Conservation (phyloP, 2,797 vertebrate genomes). For the Halcyon chelicuti region DNA sequence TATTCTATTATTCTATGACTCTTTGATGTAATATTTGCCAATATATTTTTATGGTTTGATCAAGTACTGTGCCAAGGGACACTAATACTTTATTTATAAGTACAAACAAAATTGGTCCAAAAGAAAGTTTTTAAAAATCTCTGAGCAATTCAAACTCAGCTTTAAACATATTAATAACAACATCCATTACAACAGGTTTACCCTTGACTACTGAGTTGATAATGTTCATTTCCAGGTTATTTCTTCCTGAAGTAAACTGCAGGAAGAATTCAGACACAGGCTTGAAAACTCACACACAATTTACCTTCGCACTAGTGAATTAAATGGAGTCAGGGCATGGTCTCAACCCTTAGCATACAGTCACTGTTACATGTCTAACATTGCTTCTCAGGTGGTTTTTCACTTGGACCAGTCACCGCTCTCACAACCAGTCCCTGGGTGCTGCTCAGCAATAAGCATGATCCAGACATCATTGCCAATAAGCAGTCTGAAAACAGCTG, state of each 20-base stretch:
- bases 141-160: neutral
- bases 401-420: neutral
- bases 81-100: neutral
- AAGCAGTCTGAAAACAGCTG: neutral
- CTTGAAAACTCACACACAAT: neutral
- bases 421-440: neutral
- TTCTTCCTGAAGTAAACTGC: neutral
- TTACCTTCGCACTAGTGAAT: neutral
- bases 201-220: neutral
- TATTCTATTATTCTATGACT: too few relatives aligned
- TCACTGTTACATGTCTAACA: neutral
- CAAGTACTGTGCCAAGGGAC: neutral
- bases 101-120: neutral
- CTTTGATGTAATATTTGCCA: neutral
- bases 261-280: neutral
- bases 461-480: neutral
- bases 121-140: neutral
- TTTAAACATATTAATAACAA: neutral
- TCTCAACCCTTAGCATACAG: neutral
- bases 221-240: neutral
- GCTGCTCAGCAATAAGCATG: neutral
- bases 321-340: rapidly evolving
- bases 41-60: neutral
- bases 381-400: neutral
- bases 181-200: neutral